A percentile compares a stretch with the other conserved stretches of the same genome.
phyloP scores from a whole-genome alignment of 2,113 vertebrate genomes.

The Natator depressus region DNA sequence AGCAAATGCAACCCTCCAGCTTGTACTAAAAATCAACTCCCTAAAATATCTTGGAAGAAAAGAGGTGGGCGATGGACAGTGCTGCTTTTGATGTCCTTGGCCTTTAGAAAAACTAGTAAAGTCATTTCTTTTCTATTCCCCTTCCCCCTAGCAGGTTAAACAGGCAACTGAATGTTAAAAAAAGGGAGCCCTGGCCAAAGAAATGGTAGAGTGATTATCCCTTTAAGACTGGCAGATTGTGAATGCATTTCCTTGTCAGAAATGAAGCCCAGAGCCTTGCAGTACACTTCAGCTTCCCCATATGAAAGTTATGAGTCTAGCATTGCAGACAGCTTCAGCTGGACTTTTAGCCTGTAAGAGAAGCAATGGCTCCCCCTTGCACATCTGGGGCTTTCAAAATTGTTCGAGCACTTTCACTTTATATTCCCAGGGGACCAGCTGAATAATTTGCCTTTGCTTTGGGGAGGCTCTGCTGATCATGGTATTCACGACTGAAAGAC shows the following conservation, averaged over 20 bases:
- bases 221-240: not conserved
- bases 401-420: not conserved
- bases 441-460: not conserved
- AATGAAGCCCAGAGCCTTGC: not conserved
- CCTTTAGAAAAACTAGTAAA: not conserved
- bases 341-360: not conserved
- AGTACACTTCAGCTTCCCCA: not conserved
- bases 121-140: not conserved
- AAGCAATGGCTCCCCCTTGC: not conserved
- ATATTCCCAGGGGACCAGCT: not conserved
- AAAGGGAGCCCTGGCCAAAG: not conserved
- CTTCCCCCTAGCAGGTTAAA: not conserved
- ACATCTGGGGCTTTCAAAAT: not conserved
- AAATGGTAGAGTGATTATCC: not conserved
- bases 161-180: not conserved
- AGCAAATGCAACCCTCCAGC: not conserved
- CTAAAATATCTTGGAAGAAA: not conserved
- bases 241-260: not conserved
- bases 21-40: not conserved
- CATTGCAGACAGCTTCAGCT: not conserved
- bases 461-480: not conserved
- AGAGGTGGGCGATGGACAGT: not conserved
- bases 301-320: not conserved
- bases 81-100: not conserved
- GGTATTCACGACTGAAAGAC: not conserved